These are phyloP conservation scores for Laticauda laticaudata DNA, from an alignment of 2,113 vertebrate species.

Conservation along the genomic window DNA sequence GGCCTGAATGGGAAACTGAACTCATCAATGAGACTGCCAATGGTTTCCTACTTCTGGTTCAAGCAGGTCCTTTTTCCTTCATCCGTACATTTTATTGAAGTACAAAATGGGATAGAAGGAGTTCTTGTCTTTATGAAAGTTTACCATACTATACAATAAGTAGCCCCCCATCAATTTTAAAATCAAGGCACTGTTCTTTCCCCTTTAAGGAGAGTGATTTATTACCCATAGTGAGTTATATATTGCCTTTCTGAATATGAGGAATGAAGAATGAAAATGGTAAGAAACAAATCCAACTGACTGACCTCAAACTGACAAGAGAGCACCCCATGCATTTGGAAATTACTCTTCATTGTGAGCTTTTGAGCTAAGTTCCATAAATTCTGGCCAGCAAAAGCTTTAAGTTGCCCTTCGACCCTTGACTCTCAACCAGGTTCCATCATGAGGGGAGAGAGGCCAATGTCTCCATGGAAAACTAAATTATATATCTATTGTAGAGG, in stretches of 20 bases:
- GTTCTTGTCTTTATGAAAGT: neutral
- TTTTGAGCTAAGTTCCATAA: slow-evolving; percentile 4
- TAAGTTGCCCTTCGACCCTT: slow-evolving; percentile 4
- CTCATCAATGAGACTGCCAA: neutral
- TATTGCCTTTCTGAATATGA: slow-evolving; percentile 18
- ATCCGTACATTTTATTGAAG: neutral
- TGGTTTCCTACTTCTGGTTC: neutral
- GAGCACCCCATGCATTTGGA: slow-evolving; percentile 16
- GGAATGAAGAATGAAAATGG: slow-evolving; percentile 18
- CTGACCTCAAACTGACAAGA: slow-evolving; percentile 25
- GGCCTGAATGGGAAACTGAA: neutral
- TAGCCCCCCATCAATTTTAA: neutral
- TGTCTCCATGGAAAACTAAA: neutral
- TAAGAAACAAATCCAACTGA: slow-evolving; percentile 30
- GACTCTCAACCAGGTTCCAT: neutral
- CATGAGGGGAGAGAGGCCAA: slow-evolving; percentile 11
- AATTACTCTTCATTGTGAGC: slow-evolving; percentile 35
- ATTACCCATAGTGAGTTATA: neutral
- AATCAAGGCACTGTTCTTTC: neutral
- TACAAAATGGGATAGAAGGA: neutral
- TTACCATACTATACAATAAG: neutral
- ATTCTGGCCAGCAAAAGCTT: neutral
- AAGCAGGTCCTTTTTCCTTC: fast-evolving
- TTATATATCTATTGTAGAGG: neutral
- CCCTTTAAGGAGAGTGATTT: slow-evolving; percentile 22